Evolutionary conservation across 2,113 vertebrate species (phyloP).

Genomic region (Cyprinodon variegatus): DNA sequence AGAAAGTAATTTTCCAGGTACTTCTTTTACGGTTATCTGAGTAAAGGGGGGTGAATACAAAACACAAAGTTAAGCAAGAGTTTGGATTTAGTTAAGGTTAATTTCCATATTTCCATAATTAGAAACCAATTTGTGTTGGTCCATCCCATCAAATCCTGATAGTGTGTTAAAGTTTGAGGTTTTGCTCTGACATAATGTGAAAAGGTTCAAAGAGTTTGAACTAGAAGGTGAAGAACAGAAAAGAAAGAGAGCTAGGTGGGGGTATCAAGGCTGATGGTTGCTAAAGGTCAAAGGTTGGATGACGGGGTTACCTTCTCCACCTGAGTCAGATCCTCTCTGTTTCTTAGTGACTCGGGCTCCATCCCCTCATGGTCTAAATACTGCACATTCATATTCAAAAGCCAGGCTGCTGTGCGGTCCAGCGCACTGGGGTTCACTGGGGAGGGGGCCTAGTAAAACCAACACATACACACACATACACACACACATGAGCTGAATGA

Average conservation of each 20-base stretch:
- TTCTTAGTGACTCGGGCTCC: conserved; percentile 93
- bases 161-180: background rate
- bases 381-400: conserved; percentile 98
- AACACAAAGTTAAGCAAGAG: too few relatives aligned
- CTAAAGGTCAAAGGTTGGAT: conserved; percentile 51
- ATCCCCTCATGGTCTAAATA: conserved; percentile 96
- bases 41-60: background rate
- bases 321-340: conserved; percentile 96
- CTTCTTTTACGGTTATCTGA: background rate
- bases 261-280: conserved; percentile 31
- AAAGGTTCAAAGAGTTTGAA: background rate
- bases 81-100: too few relatives aligned
- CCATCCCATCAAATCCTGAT: background rate
- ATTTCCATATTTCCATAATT: too few relatives aligned
- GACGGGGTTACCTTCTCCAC: conserved; percentile 93
- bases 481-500: conserved; percentile 67
- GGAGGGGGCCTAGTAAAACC: conserved; percentile 95
- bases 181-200: too few relatives aligned
- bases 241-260: conserved; percentile 43
- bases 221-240: conserved; percentile 7
- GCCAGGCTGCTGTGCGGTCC: conserved; percentile 99
- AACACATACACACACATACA: conserved; percentile 72
- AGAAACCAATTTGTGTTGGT: background rate
- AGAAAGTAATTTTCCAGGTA: background rate
- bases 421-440: conserved; percentile 98